phyloP scores from a whole-genome alignment of 53 echinoderm and acorn worm genomes.

The Crossaster papposus region DNA sequence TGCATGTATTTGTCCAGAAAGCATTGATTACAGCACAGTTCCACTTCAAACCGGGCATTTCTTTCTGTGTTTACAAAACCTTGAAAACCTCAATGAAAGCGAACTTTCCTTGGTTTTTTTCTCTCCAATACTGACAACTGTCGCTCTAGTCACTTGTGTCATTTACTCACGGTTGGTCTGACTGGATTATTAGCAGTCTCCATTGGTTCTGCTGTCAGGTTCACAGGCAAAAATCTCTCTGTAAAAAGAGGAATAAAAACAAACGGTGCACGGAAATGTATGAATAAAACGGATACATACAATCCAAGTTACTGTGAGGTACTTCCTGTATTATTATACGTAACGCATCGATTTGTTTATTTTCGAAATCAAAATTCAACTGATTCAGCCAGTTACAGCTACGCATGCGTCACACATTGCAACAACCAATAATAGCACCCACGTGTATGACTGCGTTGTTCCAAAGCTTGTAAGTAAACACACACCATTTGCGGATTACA shows the following conservation, averaged over 20 bases:
- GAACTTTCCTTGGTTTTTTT: neutral
- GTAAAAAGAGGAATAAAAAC: constrained; percentile 21
- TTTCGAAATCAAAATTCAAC: too few species aligned
- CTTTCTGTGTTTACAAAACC: neutral
- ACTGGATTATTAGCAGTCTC: constrained; percentile 74
- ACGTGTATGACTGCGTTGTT: too few species aligned
- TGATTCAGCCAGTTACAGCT: too few species aligned
- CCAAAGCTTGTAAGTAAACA: too few species aligned
- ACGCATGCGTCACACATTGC: too few species aligned
- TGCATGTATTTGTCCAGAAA: too few species aligned
- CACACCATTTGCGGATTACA: too few species aligned
- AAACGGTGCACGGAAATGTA: neutral
- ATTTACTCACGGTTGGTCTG: constrained; percentile 33
- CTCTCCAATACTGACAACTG: neutral
- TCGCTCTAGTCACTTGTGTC: neutral
- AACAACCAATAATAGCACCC: too few species aligned
- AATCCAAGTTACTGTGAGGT: neutral
- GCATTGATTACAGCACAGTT: too few species aligned
- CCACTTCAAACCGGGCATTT: neutral
- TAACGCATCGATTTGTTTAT: too few species aligned
- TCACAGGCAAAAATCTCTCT: constrained; percentile 98
- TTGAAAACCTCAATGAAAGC: neutral
- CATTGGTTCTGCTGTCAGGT: constrained; percentile 90
- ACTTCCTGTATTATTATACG: too few species aligned
- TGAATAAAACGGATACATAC: neutral